A percentile compares a stretch with the other conserved stretches of the same genome.
Conservation (phyloP, 2,113 vertebrate genomes). For the Entelurus aequoreus region DNA sequence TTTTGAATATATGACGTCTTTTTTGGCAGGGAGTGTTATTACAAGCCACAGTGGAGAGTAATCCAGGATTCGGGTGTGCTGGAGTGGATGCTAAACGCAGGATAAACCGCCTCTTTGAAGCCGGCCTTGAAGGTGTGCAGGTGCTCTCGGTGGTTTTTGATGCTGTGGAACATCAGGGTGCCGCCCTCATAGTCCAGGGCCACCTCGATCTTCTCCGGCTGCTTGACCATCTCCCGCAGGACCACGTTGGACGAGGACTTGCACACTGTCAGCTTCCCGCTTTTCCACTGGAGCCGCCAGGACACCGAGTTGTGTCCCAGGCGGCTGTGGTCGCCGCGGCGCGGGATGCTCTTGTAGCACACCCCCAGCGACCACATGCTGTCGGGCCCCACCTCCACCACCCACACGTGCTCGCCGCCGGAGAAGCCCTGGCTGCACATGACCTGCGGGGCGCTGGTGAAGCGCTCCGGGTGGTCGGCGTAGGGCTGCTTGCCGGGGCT, state of each 20-base stretch:
- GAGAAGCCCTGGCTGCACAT: slow-evolving; percentile 64
- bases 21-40: background rate
- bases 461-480: slow-evolving; percentile 56
- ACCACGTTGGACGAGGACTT: slow-evolving; percentile 48
- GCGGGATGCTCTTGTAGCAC: slow-evolving; percentile 60
- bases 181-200: slow-evolving; percentile 61
- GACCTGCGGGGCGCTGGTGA: slow-evolving; percentile 50
- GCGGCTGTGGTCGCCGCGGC: slow-evolving; percentile 64
- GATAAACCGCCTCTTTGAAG: slow-evolving; percentile 64
- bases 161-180: slow-evolving; percentile 55
- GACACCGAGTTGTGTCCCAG: slow-evolving; percentile 66
- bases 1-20: no score
- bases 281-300: slow-evolving; percentile 72
- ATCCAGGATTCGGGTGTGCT: slow-evolving; percentile 69
- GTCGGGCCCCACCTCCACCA: slow-evolving; percentile 56
- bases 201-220: slow-evolving; percentile 52
- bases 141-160: slow-evolving; percentile 51
- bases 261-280: slow-evolving; percentile 62
- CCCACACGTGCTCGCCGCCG: slow-evolving; percentile 58
- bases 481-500: slow-evolving; percentile 41
- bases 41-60: slow-evolving; percentile 55
- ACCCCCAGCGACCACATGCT: slow-evolving; percentile 65
- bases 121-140: slow-evolving; percentile 61
- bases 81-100: slow-evolving; percentile 67
- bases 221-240: slow-evolving; percentile 19